Percentiles rank a stretch among this genome's conserved stretches.
These are phyloP conservation scores for Platycheirus rosarum DNA, from an alignment of 2,888 invertebrate genomes.

Conservation along the genomic window DNA sequence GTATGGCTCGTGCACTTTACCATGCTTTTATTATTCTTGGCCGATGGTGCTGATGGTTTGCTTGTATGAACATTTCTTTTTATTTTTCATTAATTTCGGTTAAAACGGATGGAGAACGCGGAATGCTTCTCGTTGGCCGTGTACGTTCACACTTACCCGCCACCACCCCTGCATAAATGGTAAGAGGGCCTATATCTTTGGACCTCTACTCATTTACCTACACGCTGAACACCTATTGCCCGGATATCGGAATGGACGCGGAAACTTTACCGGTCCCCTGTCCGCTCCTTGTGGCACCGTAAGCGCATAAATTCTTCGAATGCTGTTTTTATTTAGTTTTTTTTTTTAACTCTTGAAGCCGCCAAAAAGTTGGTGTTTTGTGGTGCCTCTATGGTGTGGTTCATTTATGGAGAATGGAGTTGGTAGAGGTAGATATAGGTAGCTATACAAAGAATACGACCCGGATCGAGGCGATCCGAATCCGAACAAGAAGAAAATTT, in stretches of 20 bases:
- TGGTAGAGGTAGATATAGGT: constrained; percentile 3
- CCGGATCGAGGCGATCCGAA: constrained; percentile 71
- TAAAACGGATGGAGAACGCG: constrained; percentile 65
- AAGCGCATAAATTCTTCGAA: constrained; percentile 72
- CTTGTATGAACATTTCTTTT: constrained; percentile 41
- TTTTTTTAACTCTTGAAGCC: constrained; percentile 51
- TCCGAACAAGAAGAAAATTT: constrained; percentile 72
- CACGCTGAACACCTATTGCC: constrained; percentile 58
- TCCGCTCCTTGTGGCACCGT: constrained; percentile 66
- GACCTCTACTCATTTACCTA: constrained; percentile 60
- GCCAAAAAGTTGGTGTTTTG: constrained; percentile 71
- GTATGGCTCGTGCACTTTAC: constrained; percentile 40
- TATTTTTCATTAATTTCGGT: constrained; percentile 67
- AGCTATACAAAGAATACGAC: constrained; percentile 66
- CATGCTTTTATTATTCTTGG: constrained; percentile 21
- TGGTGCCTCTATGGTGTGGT: constrained; percentile 59
- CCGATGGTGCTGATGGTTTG: background rate
- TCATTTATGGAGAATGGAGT: constrained; percentile 59
- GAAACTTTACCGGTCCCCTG: constrained; percentile 63
- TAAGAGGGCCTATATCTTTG: constrained; percentile 46
- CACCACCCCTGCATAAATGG: constrained; percentile 56
- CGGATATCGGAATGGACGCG: constrained; percentile 73
- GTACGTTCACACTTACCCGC: constrained; percentile 58
- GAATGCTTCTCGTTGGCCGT: constrained; percentile 66
- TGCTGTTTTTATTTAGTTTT: constrained; percentile 43